A percentile compares a stretch with the other conserved stretches of the same genome.
Conservation (phyloP, 2,113 vertebrate species). For the Pipa parva region DNA sequence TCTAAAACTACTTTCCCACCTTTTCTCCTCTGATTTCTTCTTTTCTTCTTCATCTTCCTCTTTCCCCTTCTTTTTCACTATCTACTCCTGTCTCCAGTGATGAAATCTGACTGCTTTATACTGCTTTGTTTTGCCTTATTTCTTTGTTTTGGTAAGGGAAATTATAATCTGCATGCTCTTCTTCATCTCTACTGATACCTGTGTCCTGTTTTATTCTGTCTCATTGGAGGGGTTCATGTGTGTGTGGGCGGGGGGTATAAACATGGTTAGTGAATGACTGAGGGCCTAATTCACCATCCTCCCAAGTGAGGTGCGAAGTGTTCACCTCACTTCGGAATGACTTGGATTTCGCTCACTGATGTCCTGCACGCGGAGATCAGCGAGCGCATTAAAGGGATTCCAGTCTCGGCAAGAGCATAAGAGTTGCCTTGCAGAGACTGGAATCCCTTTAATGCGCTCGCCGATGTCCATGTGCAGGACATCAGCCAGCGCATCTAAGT, state of each 20-base stretch:
- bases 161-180: conserved; percentile 13
- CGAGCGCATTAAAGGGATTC: too few relatives aligned
- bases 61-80: not conserved
- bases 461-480: too few relatives aligned
- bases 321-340: too few relatives aligned
- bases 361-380: too few relatives aligned
- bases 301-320: too few relatives aligned
- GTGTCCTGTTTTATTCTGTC: not conserved
- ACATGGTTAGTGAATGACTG: not conserved
- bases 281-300: not conserved
- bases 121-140: conserved; percentile 6
- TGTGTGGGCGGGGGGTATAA: not conserved
- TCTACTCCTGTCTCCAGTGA: not conserved
- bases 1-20: not conserved
- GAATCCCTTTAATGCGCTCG: too few relatives aligned
- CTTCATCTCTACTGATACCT: conserved; percentile 3
- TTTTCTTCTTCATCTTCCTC: not conserved
- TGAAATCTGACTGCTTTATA: conserved; percentile 6
- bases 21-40: not conserved
- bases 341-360: too few relatives aligned
- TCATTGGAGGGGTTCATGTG: not conserved
- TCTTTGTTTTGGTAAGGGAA: not conserved
- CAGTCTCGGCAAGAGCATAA: too few relatives aligned
- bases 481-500: too few relatives aligned
- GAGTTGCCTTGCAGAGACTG: too few relatives aligned